Percentiles rank a stretch among this genome's conserved stretches.
phyloP scores from a whole-genome alignment of 1,140 invertebrate species.

The Bursaphelenchus mucronatus region DNA sequence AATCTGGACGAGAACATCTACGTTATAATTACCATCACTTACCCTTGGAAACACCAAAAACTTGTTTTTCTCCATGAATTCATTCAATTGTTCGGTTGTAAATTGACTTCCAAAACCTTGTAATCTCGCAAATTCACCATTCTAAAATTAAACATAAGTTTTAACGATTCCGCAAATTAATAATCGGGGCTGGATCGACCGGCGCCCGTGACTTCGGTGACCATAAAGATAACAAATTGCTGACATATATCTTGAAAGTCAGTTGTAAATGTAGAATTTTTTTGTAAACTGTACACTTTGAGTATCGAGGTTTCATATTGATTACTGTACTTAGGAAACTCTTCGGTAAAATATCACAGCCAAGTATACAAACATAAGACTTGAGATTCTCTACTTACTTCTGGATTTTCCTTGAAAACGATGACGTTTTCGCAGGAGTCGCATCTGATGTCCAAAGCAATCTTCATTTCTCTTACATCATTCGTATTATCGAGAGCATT shows the following conservation, averaged over 20 bases:
- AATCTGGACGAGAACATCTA: constrained; percentile 35
- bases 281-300: too few species aligned
- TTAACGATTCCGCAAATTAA: too few species aligned
- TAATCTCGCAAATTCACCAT: constrained; percentile 18
- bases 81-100: constrained; percentile 33
- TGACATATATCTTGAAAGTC: too few species aligned
- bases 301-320: too few species aligned
- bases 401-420: constrained; percentile 54
- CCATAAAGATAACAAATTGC: too few species aligned
- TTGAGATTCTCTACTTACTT: constrained; percentile 29
- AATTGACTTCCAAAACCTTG: constrained; percentile 29
- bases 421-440: constrained; percentile 50
- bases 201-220: too few species aligned
- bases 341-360: too few species aligned
- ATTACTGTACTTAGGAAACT: too few species aligned
- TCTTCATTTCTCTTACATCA: constrained; percentile 40
- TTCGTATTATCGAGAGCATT: constrained; percentile 25
- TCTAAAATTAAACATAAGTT: neutral
- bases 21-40: neutral
- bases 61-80: constrained; percentile 48
- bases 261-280: too few species aligned
- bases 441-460: constrained; percentile 47
- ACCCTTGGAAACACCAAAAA: constrained; percentile 45
- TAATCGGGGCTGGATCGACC: too few species aligned
- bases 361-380: too few species aligned